Evolutionary conservation across 2,888 invertebrate genomes (phyloP), one percentile per base, ranked within the genome.

Genomic region (Ethmia dodecea): DNA sequence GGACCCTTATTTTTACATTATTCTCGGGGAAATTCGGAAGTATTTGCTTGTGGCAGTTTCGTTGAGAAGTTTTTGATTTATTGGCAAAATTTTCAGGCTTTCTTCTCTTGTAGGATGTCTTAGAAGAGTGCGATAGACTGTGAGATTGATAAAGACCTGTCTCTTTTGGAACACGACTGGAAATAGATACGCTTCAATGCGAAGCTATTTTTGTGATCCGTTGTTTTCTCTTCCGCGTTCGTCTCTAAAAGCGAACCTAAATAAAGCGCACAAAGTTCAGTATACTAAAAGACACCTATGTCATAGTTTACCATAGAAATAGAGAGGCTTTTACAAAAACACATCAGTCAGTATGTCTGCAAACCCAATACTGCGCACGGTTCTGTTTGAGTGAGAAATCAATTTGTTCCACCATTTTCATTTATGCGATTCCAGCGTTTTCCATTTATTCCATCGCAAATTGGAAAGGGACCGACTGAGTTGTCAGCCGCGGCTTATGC

Each of bases 351-450:
- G n/a, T n/a, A 37, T 26, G 28, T 31, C 36, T 28, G 16, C 18
- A 32, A 33, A 37, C 34, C 22, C 34, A 37, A 33, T 11, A 33
- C 29, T 2, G 28, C 35, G 10, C 34, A 28, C 31, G 31, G 73
- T 75, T 75, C 74, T 76, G 64, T 76, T 73, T 77, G 76, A 78
- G 76, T 78, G 80, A 79, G 81, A 80, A 83, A 81, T 80, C 83
- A 83, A 83, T 81, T 81, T 75, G 79, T 76, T 78, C 78, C 71
- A 71, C 71, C 78, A 67, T 71, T 79, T 81, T 80, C 80, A 81
- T 81, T 83, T 78, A 77, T 83, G 74, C 71, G 74, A 77, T 75
- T 69, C 71, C 63, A 74, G 71, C 71, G 63, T 67, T 78, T n/a
- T 69, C 74, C 75, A 79, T 83, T 81, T 81, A 76, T 78, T 72